These are phyloP conservation scores for Drosophila subquinaria DNA, from an alignment of 2,888 invertebrate species.

Conservation along the genomic window DNA sequence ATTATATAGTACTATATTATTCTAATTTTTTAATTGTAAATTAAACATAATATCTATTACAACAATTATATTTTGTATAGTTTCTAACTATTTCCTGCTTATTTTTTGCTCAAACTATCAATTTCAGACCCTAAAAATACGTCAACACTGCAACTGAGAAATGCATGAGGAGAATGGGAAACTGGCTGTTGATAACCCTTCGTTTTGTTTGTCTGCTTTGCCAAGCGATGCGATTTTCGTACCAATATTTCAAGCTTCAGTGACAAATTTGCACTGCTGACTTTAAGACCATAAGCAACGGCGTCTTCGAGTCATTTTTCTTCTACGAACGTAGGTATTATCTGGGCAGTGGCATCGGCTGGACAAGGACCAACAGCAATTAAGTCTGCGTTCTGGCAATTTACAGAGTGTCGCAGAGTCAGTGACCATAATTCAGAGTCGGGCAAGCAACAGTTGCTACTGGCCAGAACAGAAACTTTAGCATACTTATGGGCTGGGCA, in stretches of 20 bases:
- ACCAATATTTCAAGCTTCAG: constrained; percentile 48
- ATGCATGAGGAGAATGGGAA: background rate
- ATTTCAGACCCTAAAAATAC: background rate
- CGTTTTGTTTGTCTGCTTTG: constrained; percentile 50
- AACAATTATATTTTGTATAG: background rate
- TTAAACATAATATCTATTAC: too few relatives aligned
- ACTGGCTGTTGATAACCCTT: constrained; percentile 6
- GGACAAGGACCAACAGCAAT: constrained; percentile 46
- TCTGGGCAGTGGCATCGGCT: constrained; percentile 64
- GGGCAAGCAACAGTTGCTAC: constrained; percentile 57
- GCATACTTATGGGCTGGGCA: constrained; percentile 47
- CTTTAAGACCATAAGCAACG: constrained; percentile 30
- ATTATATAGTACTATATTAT: too few relatives aligned
- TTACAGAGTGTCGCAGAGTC: constrained; percentile 72
- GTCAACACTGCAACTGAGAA: background rate
- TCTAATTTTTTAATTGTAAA: too few relatives aligned
- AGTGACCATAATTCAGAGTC: constrained; percentile 41
- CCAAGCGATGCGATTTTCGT: constrained; percentile 50
- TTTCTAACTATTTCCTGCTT: background rate
- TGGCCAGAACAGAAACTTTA: constrained; percentile 30
- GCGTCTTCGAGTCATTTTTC: constrained; percentile 29
- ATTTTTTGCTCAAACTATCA: background rate
- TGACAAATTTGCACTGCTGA: constrained; percentile 39
- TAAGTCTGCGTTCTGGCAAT: constrained; percentile 61
- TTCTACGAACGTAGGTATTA: constrained; percentile 28